phyloP scores from a whole-genome alignment of 53 echinoderm and acorn worm genomes.

The Apostichopus leukothele region DNA sequence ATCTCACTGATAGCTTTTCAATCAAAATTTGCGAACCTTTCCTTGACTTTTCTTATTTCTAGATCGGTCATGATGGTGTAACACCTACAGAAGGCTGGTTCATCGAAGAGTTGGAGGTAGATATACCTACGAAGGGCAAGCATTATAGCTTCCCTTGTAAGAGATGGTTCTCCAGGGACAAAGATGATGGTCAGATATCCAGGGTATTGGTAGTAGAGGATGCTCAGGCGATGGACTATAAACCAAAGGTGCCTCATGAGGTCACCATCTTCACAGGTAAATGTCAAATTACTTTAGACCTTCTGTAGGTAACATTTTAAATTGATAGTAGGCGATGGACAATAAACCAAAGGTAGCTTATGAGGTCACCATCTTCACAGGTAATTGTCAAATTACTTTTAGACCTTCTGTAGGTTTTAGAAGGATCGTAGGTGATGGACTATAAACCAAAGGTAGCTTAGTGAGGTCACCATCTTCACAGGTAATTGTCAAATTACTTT shows the following conservation, averaged over 20 bases:
- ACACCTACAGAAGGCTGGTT: slow-evolving; percentile 93
- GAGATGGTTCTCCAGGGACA: slow-evolving; percentile 95
- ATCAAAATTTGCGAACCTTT: background rate
- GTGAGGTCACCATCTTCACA: slow-evolving; percentile 87
- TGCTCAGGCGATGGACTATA: slow-evolving; percentile 74
- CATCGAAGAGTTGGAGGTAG: slow-evolving; percentile 90
- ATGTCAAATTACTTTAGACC: background rate
- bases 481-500: background rate
- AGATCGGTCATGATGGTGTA: slow-evolving; percentile 95
- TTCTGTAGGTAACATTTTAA: too few species aligned
- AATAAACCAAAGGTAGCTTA: slow-evolving; percentile 91
- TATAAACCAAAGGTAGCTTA: slow-evolving; percentile 92
- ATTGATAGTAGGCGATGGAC: slow-evolving; percentile 31
- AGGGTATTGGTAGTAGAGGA: slow-evolving; percentile 75
- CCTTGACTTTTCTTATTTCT: background rate
- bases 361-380: slow-evolving; percentile 81
- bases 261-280: slow-evolving; percentile 74
- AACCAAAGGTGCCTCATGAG: slow-evolving; percentile 93
- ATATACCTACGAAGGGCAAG: slow-evolving; percentile 88
- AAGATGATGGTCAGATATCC: slow-evolving; percentile 87
- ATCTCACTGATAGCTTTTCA: background rate
- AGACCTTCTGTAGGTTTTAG: slow-evolving; percentile 8
- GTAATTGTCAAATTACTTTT: background rate
- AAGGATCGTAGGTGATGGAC: slow-evolving; percentile 69
- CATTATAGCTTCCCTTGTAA: slow-evolving; percentile 88